Conservation (phyloP, 2,113 vertebrate species). For the Peromyscus californicus region DNA sequence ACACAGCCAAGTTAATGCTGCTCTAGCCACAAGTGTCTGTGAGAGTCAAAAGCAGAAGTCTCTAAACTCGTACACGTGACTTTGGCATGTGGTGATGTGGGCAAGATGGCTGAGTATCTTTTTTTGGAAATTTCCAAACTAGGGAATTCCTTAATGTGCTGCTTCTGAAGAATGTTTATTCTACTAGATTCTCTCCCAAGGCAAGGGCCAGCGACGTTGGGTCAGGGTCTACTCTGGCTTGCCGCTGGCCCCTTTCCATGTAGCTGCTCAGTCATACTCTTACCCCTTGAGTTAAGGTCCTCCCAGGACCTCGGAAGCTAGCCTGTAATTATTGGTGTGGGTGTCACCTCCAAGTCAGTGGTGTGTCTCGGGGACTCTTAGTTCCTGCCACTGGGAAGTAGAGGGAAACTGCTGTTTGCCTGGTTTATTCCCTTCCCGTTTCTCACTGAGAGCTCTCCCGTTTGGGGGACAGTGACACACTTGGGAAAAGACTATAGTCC, state of each 20-base stretch:
- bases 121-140: constrained; percentile 60
- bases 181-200: background rate
- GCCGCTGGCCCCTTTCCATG: background rate
- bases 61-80: background rate
- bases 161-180: background rate
- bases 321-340: background rate
- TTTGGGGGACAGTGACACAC: background rate
- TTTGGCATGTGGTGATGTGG: background rate
- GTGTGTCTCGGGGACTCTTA: background rate
- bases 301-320: background rate
- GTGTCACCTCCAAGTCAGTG: background rate
- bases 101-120: background rate
- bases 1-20: background rate
- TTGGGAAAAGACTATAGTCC: background rate
- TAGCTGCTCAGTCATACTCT: background rate
- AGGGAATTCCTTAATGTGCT: background rate
- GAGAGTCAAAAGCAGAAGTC: background rate
- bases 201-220: background rate
- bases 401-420: background rate
- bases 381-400: background rate
- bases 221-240: background rate
- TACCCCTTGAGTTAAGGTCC: background rate
- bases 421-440: background rate
- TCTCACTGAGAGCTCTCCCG: background rate
- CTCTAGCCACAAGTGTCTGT: background rate